phyloP scores from a whole-genome alignment of 2,797 vertebrate genomes.

The Tiaroga cobitis region DNA sequence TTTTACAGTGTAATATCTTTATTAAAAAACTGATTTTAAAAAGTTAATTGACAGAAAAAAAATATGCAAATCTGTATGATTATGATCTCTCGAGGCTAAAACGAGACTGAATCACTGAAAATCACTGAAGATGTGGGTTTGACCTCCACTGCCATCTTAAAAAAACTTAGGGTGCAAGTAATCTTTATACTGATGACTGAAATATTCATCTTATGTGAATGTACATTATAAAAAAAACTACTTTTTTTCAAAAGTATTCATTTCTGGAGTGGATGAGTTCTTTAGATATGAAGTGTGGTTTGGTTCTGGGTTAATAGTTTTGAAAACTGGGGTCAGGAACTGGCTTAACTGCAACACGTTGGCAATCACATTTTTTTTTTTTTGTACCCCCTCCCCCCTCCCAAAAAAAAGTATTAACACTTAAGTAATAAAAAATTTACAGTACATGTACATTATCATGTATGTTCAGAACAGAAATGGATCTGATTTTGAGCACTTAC shows the following conservation, averaged over 20 bases:
- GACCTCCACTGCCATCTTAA: background rate
- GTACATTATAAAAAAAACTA: background rate
- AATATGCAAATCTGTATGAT: background rate
- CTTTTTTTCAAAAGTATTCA: background rate
- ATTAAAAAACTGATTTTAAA: background rate
- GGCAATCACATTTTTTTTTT: no score
- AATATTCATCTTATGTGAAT: background rate
- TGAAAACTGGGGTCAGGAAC: background rate
- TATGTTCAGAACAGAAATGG: background rate
- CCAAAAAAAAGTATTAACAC: no score
- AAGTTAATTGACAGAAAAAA: background rate
- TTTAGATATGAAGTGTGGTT: background rate
- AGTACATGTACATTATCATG: no score
- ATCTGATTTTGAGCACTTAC: background rate
- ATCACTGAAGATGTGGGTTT: background rate
- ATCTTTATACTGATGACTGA: background rate
- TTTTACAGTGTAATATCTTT: background rate
- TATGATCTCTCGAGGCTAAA: background rate
- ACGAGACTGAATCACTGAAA: background rate
- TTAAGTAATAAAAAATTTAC: no score
- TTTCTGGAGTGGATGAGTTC: background rate
- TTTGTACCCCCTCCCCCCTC: no score
- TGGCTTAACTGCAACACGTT: background rate
- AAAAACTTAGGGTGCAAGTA: background rate
- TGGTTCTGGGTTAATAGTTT: background rate